Percentiles rank a stretch among this genome's conserved stretches.
Evolutionary conservation across 2,888 invertebrate genomes (phyloP).

Genomic region (Megaustenia siamemsis): DNA sequence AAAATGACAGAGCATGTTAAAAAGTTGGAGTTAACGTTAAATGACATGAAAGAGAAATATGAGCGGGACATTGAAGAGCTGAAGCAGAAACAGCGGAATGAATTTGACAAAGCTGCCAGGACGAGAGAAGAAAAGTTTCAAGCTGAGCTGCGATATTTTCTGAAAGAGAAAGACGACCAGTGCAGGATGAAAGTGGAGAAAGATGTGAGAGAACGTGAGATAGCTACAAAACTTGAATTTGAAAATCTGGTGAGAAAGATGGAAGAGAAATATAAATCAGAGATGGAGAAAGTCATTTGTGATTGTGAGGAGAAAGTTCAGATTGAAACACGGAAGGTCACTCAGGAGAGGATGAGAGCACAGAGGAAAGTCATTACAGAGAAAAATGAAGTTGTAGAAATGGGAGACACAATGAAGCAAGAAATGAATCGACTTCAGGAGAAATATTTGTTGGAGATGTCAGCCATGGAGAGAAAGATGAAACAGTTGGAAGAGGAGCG

Average conservation of each 20-base stretch:
- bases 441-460: conserved; percentile 1
- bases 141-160: conserved; percentile 41
- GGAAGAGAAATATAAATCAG: conserved; percentile 11
- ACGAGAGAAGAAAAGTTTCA: conserved; percentile 46
- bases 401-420: background rate
- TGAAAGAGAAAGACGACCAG: conserved; percentile 48
- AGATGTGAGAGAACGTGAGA: conserved; percentile 31
- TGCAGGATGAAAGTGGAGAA: conserved; percentile 34
- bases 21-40: background rate
- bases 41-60: background rate
- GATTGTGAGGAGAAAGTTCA: conserved; percentile 11
- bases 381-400: background rate
- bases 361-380: background rate
- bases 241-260: conserved; percentile 6
- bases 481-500: conserved; percentile 19
- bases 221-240: conserved; percentile 25
- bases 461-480: conserved; percentile 3
- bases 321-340: background rate
- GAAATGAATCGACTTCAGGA: conserved; percentile 21
- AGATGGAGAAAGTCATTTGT: background rate
- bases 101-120: conserved; percentile 33
- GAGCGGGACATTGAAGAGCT: background rate
- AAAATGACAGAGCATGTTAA: conserved; percentile 19
- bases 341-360: background rate
- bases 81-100: conserved; percentile 35